Evolutionary conservation across 2,113 vertebrate genomes (phyloP), one percentile per base, ranked within the genome.

Genomic region (Dunckerocampus dactyliophorus): DNA sequence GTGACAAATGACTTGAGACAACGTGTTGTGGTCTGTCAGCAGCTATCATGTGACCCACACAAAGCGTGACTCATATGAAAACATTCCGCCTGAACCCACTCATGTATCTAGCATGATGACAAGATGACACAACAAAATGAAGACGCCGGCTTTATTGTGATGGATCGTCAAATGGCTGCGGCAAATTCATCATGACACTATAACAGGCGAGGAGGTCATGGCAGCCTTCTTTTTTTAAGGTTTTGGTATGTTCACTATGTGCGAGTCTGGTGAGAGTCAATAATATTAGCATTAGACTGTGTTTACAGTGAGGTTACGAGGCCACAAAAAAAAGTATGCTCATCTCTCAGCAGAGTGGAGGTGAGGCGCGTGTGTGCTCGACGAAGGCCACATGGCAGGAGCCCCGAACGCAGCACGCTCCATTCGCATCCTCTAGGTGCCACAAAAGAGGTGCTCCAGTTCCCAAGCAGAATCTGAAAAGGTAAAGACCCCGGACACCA

Each of bases 381-480:
- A 82, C 74, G 81, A 81, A 66, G 76, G 74, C 70, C 81, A 72
- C 75, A 90, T 89, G 89, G 84, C 84, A 80, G 76, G 77, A 86
- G 72, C 69, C 81, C 74, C 69, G 72, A 80, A 59, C 66, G 57
- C 74, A 55, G 51, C 31, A 63, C 85, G 64, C 60, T 84, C 65
- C 71, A 59, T 76, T 82, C 75, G 72, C 77, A 42, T 67, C 48
- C 80, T 82, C 74, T 89, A 88, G 73, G 77, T 75, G 70, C 66
- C 66, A 46, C 79, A 22, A 62, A 17, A 13, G 17, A 74, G 75
- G 80, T 64, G 83, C 76, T 72, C 71, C 79, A 82, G 77, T 89
- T 90, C 80, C 79, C 63, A 62, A 72, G 85, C 76, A 87, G 74
- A 87, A 82, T 83, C 88, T 85, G 79, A 84, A 73, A 83, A 89